phyloP scores from a whole-genome alignment of 2,113 vertebrate genomes.

The Nesoenas mayeri region DNA sequence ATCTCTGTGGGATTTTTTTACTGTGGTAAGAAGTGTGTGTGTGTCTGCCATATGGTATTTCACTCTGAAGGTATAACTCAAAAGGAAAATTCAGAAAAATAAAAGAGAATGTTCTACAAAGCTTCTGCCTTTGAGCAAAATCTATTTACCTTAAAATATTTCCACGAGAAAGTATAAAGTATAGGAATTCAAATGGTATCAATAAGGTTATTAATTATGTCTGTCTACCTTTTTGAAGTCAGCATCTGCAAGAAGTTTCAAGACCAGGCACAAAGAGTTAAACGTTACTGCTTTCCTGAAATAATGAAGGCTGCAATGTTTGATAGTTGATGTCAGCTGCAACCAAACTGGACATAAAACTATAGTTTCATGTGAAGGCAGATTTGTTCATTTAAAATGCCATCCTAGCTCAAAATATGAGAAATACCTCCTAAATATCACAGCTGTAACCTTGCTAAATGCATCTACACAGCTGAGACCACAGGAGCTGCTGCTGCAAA shows the following conservation, averaged over 20 bases:
- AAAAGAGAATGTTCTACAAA: not conserved
- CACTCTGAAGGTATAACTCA: constrained; percentile 60
- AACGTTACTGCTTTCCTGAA: not conserved
- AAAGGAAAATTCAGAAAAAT: constrained; percentile 37
- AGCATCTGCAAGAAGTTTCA: constrained; percentile 14
- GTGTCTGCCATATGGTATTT: constrained; percentile 69
- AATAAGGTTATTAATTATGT: not conserved
- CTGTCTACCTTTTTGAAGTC: not conserved
- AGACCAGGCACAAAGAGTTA: not conserved
- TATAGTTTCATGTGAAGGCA: not conserved
- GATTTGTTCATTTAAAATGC: not conserved
- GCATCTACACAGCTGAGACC: not conserved
- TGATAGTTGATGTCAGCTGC: not conserved
- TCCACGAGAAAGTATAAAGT: not conserved
- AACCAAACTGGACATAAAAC: not conserved
- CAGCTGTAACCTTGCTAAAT: not conserved
- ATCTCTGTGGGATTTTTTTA: constrained; percentile 64
- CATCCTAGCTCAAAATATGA: not conserved
- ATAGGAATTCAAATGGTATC: not conserved
- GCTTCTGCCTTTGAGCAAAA: constrained; percentile 23
- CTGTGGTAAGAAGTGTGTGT: constrained; percentile 35
- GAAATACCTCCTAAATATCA: not conserved
- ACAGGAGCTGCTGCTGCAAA: not conserved
- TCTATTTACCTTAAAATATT: not conserved
- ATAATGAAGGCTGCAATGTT: not conserved